A percentile compares a stretch with the other conserved stretches of the same genome.
These are phyloP conservation scores for Ecdyonurus torrentis DNA, from an alignment of 2,888 invertebrate genomes.

Conservation along the genomic window DNA sequence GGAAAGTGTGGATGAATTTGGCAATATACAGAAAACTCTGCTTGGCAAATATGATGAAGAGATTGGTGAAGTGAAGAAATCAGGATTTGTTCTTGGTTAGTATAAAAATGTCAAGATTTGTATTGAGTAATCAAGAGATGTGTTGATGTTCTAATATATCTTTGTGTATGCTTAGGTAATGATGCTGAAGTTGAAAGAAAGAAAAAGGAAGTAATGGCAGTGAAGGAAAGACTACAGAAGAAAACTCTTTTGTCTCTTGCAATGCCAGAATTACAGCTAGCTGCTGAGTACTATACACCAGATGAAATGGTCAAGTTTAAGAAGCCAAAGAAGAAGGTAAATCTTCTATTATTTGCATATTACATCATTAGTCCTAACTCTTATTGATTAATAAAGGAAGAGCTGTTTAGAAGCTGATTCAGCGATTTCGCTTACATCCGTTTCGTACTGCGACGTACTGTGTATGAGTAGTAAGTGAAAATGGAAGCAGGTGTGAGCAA, in stretches of 20 bases:
- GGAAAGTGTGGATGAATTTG: slow-evolving; percentile 37
- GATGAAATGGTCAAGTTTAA: slow-evolving; percentile 81
- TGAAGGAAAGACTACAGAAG: slow-evolving; percentile 41
- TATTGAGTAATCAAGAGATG: too few species aligned
- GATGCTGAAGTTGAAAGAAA: slow-evolving; percentile 15
- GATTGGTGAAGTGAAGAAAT: slow-evolving; percentile 48
- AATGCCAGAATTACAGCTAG: slow-evolving; percentile 47
- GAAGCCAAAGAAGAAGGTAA: slow-evolving; percentile 61
- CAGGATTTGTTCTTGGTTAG: slow-evolving; percentile 61
- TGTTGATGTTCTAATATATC: background rate
- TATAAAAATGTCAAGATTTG: slow-evolving; percentile 23
- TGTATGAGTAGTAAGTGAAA: too few species aligned
- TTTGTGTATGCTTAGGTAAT: slow-evolving; percentile 17
- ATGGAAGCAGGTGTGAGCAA: too few species aligned
- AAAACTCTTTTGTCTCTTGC: slow-evolving; percentile 59
- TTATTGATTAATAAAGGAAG: too few species aligned
- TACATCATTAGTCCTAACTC: background rate
- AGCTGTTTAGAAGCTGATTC: too few species aligned
- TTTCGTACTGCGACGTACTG: background rate
- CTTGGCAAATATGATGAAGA: slow-evolving; percentile 92
- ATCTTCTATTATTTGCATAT: slow-evolving; percentile 2
- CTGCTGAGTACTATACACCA: slow-evolving; percentile 75
- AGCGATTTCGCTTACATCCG: background rate
- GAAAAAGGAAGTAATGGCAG: slow-evolving; percentile 11
- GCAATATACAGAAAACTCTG: slow-evolving; percentile 39